Base-by-base conservation (phyloP, 1,140 invertebrate genomes). In the Cyphomyrmex costatus region DNA sequence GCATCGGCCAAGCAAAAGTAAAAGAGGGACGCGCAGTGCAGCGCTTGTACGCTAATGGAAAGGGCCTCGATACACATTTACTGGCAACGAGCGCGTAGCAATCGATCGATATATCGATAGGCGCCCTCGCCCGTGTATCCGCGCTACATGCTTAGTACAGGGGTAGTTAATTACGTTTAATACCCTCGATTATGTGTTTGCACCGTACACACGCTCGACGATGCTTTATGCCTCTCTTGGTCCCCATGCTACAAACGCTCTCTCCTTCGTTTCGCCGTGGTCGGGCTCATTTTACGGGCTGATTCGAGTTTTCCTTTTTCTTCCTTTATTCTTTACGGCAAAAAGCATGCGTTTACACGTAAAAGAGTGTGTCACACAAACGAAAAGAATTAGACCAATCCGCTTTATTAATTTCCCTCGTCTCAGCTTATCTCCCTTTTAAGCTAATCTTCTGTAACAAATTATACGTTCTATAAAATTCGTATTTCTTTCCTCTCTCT, bases 131-230 rank as follows among this genome's bases (percentile, higher is more conserved):
- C 27, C 84, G 70, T 86, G 86, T 86, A 82, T 90, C 89, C 21
- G 70, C 49, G 58, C 86, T 53, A 80, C 82, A 82, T 86, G 90
- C 91, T 92, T 92, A 83, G 79, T 83, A 92, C 91, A 93, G 89
- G 89, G 92, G 89, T 91, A 88, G 92, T 92, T 94, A 94, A 94
- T 94, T 94, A 94, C 94, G 93, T 94, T 94, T 94, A 94, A 94
- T 94, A 94, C 91, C 92, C 89, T 92, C 89, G 93, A 91, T 93
- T 93, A 93, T 93, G 93, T 94, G 93, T 94, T 94, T 94, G 92
- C 92, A 90, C 74, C 85, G 93, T 91, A 92, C 93, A 94, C 92
- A 94, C 92, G 53, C 80, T 77, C 86, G 56, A 85, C 80, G 86
- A 88, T 89, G 86, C 86, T 84, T 92, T 92, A 90, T 91, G 84